Percentiles rank a stretch among this genome's conserved stretches.
These are phyloP conservation scores for Gymnoscelis rufifasciata DNA, from an alignment of 2,888 invertebrate species.

Conservation along the genomic window DNA sequence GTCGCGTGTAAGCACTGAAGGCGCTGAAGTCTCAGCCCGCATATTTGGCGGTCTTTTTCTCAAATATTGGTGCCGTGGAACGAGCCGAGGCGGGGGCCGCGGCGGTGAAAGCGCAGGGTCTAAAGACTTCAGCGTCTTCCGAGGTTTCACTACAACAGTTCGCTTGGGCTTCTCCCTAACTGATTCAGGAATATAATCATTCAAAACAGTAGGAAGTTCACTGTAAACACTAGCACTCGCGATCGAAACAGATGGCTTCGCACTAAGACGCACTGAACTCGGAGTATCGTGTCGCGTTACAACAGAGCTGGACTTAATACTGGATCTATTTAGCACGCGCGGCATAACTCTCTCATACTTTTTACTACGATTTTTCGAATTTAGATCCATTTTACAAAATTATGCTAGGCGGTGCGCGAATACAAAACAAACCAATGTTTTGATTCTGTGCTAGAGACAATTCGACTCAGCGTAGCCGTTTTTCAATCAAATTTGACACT, in stretches of 20 bases:
- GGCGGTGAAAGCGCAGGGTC: constrained; percentile 50
- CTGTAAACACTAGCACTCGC: constrained; percentile 47
- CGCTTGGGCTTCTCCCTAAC: constrained; percentile 34
- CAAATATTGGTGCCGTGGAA: constrained; percentile 26
- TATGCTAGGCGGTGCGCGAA: background rate
- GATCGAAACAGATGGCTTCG: constrained; percentile 57
- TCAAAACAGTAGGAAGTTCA: constrained; percentile 61
- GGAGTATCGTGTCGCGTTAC: constrained; percentile 57
- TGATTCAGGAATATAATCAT: constrained; percentile 50
- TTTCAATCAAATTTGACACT: too few species aligned
- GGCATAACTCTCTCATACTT: constrained; percentile 66
- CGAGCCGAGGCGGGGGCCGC: constrained; percentile 29
- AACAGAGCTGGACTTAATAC: constrained; percentile 44
- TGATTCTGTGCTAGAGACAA: too few species aligned
- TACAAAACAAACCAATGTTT: background rate
- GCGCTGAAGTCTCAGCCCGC: constrained; percentile 44
- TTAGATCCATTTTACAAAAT: constrained; percentile 15
- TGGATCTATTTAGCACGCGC: constrained; percentile 47
- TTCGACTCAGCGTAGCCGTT: too few species aligned
- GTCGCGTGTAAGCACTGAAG: constrained; percentile 38
- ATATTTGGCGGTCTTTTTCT: constrained; percentile 32
- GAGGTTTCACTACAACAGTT: constrained; percentile 55
- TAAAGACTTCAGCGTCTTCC: constrained; percentile 57
- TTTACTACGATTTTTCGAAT: constrained; percentile 21
- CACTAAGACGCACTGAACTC: constrained; percentile 52